Percentiles rank a stretch among this genome's conserved stretches.
These are phyloP conservation scores for Chaetorhynchus papuensis DNA, from an alignment of 2,113 vertebrate species.

Conservation along the genomic window DNA sequence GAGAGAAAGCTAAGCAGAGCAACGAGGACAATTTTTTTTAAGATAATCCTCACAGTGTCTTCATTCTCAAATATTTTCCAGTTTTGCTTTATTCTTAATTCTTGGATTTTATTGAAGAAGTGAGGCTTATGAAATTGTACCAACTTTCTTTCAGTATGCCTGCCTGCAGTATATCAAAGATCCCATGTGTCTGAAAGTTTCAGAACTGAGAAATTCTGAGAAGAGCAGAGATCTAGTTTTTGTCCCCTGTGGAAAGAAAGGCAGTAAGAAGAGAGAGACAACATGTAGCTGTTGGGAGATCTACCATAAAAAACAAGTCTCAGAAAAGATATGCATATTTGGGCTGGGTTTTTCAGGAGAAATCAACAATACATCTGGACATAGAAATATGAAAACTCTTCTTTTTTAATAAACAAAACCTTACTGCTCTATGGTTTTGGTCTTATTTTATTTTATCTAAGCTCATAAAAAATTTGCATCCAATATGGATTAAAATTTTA, in stretches of 20 bases:
- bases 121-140: background rate
- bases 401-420: background rate
- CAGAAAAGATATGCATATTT: background rate
- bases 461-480: background rate
- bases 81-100: background rate
- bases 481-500: background rate
- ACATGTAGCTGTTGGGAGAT: background rate
- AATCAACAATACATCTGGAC: background rate
- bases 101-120: background rate
- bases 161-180: background rate
- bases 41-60: background rate
- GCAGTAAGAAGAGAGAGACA: background rate
- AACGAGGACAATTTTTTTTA: background rate
- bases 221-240: background rate
- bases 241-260: background rate
- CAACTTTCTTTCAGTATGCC: background rate
- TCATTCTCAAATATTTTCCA: background rate
- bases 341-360: background rate
- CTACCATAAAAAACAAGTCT: background rate
- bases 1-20: background rate
- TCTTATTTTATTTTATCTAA: background rate
- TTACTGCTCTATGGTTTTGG: background rate
- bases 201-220: background rate
- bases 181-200: background rate
- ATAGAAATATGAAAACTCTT: background rate